Evolutionary conservation across 2,113 vertebrate species (phyloP).

Genomic region (Siphamia tubifer): DNA sequence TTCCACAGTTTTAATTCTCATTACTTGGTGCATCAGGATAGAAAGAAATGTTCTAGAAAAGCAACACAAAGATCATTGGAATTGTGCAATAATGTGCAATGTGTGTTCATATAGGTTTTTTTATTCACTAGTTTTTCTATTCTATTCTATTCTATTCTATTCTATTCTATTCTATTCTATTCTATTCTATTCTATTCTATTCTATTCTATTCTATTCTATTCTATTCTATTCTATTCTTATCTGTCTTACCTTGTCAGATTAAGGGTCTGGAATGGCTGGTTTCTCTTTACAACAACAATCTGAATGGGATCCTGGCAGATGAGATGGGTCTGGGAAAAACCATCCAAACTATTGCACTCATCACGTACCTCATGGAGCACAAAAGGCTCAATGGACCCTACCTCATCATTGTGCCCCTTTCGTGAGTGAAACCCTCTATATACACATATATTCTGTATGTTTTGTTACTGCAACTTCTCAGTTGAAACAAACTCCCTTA

Average conservation of each 20-base stretch:
- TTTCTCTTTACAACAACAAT: constrained; percentile 97
- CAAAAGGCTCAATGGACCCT: constrained; percentile 96
- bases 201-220: no score
- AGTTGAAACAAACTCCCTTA: not conserved
- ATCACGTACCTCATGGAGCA: constrained; percentile 99
- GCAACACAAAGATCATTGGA: no score
- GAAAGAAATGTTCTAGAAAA: no score
- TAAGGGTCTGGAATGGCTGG: constrained; percentile 95
- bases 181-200: no score
- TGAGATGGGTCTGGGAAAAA: constrained; percentile 97
- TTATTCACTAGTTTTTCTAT: no score
- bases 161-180: no score
- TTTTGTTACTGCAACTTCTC: not conserved
- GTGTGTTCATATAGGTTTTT: no score
- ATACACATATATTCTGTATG: not conserved
- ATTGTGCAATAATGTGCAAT: no score
- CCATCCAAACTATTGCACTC: constrained; percentile 96
- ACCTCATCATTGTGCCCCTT: constrained; percentile 98
- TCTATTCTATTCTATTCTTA: no score
- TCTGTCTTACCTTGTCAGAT: constrained; percentile 81
- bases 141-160: no score
- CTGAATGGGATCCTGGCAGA: constrained; percentile 95
- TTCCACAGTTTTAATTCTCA: no score
- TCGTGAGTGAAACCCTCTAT: constrained; percentile 81
- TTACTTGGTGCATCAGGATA: no score